These are phyloP conservation scores for Xyrichtys novacula DNA, from an alignment of 2,797 vertebrate species.

Conservation along the genomic window DNA sequence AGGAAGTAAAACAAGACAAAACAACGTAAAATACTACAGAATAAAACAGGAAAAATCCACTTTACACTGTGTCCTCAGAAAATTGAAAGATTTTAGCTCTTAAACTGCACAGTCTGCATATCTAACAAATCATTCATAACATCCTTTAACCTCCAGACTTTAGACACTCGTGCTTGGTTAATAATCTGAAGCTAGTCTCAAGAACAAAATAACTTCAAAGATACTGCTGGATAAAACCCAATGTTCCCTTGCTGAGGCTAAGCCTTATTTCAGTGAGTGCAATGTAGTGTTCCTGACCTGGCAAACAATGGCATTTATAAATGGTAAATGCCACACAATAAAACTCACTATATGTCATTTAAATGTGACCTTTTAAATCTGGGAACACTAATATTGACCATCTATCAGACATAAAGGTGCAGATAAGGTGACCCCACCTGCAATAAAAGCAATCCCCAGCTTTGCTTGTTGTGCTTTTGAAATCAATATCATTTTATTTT, in stretches of 20 bases:
- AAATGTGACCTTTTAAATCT: constrained; percentile 48
- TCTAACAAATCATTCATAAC: no score
- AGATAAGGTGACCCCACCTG: constrained; percentile 36
- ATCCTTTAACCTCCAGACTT: no score
- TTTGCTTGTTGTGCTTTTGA: constrained; percentile 31
- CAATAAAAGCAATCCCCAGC: constrained; percentile 56
- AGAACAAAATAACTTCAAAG: no score
- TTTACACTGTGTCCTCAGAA: no score
- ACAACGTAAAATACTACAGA: no score
- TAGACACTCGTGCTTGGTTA: no score
- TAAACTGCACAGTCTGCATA: no score
- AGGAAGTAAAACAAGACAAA: no score
- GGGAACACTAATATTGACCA: constrained; percentile 38
- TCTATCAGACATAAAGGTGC: constrained; percentile 22
- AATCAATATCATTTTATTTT: constrained; percentile 69
- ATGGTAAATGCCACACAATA: constrained; percentile 25
- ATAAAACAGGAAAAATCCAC: no score
- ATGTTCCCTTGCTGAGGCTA: constrained; percentile 1
- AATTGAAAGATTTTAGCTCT: no score
- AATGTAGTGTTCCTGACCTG: constrained; percentile 13
- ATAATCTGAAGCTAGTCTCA: no score
- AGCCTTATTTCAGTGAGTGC: constrained; percentile 5
- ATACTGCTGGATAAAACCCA: neutral
- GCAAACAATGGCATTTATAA: constrained; percentile 28
- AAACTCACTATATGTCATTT: constrained; percentile 43